These are phyloP conservation scores for Enteromius fasciolatus DNA, from an alignment of 2,797 vertebrate genomes.

Conservation along the genomic window DNA sequence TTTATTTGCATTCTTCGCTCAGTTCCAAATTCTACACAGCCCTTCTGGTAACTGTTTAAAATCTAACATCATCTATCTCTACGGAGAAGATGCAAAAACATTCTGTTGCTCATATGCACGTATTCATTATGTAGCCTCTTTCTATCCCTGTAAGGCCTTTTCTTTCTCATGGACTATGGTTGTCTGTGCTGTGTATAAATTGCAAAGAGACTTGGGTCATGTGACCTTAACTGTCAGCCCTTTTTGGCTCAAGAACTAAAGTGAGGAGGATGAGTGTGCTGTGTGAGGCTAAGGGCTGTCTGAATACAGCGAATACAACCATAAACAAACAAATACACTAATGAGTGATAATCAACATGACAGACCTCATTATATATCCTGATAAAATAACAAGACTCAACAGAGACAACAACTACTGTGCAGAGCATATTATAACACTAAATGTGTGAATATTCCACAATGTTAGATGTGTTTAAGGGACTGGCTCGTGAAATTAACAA, in stretches of 20 bases:
- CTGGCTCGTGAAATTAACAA: background rate
- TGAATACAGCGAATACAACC: background rate
- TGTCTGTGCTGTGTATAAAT: background rate
- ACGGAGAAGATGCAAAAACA: background rate
- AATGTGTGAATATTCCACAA: background rate
- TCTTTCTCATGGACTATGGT: background rate
- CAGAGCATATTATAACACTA: background rate
- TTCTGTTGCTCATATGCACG: background rate
- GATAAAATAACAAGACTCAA: background rate
- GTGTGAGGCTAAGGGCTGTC: background rate
- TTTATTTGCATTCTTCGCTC: background rate
- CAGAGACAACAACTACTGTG: background rate
- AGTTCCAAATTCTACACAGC: background rate
- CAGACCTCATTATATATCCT: background rate
- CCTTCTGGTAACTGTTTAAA: background rate
- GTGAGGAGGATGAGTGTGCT: background rate
- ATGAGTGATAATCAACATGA: background rate
- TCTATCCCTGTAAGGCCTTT: background rate
- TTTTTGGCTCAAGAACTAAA: conserved; percentile 8
- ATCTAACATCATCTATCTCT: too few species aligned
- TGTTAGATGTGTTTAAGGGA: background rate
- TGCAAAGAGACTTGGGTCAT: conserved; percentile 9
- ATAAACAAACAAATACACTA: background rate
- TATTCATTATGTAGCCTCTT: background rate
- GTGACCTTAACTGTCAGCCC: conserved; percentile 9